Conservation (phyloP, 2,888 invertebrate genomes). For the Cheilosia vernalis region DNA sequence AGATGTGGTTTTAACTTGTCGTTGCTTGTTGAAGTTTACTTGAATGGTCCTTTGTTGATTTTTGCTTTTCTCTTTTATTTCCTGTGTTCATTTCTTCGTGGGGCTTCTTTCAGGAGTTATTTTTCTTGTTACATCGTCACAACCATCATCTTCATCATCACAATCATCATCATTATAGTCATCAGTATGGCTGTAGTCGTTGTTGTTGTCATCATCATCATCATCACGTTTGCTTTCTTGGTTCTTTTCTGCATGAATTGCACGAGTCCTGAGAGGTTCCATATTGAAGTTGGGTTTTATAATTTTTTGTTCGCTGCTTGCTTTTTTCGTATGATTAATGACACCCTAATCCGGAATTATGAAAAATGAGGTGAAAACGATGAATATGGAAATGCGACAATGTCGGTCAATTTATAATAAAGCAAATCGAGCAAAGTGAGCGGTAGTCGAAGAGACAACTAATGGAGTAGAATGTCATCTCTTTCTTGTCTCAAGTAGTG, state of each 20-base stretch:
- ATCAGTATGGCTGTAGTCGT: constrained; percentile 22
- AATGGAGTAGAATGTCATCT: constrained; percentile 27
- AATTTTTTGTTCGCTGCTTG: constrained; percentile 11
- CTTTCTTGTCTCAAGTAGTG: constrained; percentile 1
- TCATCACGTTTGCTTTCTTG: constrained; percentile 56
- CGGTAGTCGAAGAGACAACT: constrained; percentile 10
- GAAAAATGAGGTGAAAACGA: constrained; percentile 63
- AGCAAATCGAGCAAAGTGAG: constrained; percentile 53
- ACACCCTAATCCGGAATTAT: constrained; percentile 67
- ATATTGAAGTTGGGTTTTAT: constrained; percentile 35
- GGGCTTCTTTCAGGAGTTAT: constrained; percentile 29
- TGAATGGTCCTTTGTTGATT: constrained; percentile 67
- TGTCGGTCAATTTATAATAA: constrained; percentile 66
- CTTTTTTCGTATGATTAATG: constrained; percentile 61
- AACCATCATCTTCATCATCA: constrained; percentile 6
- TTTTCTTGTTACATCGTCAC: constrained; percentile 46
- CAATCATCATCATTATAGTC: constrained; percentile 7
- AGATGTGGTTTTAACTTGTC: constrained; percentile 58
- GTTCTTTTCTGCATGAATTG: constrained; percentile 46
- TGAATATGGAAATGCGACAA: constrained; percentile 72
- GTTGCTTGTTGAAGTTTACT: constrained; percentile 63
- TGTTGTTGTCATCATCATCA: constrained; percentile 1
- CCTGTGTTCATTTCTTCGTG: constrained; percentile 57
- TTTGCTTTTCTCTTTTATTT: constrained; percentile 62
- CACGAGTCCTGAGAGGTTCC: constrained; percentile 41